phyloP scores from a whole-genome alignment of 2,797 vertebrate genomes.

The Tenualosa thibaudeaui region DNA sequence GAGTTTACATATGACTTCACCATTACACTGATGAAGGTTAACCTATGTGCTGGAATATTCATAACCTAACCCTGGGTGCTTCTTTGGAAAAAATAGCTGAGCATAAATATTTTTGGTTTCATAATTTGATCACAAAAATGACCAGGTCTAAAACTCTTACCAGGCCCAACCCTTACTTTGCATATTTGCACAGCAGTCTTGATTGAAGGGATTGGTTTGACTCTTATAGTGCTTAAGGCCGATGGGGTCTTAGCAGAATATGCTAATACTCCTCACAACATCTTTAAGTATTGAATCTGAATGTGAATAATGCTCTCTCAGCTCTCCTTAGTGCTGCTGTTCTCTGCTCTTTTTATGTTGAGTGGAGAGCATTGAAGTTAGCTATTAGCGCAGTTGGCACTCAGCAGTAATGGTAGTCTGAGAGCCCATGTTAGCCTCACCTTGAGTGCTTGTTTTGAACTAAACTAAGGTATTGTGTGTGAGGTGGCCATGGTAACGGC shows the following conservation, averaged over 20 bases:
- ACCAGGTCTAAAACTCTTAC: no score
- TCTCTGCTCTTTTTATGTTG: background rate
- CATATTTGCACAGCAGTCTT: background rate
- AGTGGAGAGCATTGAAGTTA: background rate
- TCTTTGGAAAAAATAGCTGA: no score
- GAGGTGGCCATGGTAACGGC: slow-evolving; percentile 1
- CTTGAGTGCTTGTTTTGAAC: slow-evolving; percentile 24
- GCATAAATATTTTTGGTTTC: no score
- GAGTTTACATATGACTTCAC: background rate
- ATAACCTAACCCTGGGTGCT: no score
- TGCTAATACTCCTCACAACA: background rate
- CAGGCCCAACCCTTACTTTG: no score
- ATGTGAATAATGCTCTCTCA: background rate
- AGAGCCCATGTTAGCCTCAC: slow-evolving; percentile 18
- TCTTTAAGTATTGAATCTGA: no score
- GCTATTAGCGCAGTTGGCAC: slow-evolving; percentile 31
- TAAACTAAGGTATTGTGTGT: background rate
- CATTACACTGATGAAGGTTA: background rate
- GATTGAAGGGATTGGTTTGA: background rate
- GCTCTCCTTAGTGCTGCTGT: background rate
- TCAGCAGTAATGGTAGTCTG: slow-evolving; percentile 18
- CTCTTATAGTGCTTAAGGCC: background rate
- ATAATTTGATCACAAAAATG: no score
- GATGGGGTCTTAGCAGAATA: background rate
- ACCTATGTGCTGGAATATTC: no score